Conservation (phyloP, 2,113 vertebrate genomes). For the Rhabdomys dilectus region DNA sequence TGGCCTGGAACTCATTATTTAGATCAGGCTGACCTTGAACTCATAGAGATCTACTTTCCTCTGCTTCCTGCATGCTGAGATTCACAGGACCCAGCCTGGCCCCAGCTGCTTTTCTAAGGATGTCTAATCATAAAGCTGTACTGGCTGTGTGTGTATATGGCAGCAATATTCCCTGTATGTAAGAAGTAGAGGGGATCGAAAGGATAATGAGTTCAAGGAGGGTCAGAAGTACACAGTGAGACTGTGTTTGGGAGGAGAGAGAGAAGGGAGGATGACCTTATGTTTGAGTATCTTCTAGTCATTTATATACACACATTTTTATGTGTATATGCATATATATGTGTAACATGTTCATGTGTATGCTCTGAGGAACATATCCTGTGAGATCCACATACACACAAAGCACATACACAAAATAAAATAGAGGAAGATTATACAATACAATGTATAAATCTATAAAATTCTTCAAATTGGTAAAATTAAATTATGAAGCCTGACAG, state of each 20-base stretch:
- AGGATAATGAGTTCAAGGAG: neutral
- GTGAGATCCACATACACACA: neutral
- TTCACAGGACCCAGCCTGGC: neutral
- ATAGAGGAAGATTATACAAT: neutral
- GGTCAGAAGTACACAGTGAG: neutral
- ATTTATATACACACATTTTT: neutral
- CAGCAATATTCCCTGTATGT: neutral
- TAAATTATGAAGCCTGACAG: neutral
- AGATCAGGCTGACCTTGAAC: neutral
- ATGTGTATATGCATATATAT: neutral
- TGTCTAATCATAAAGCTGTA: neutral
- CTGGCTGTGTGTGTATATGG: neutral
- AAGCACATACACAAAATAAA: neutral
- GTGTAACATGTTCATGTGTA: neutral
- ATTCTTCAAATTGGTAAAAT: neutral
- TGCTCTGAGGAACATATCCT: neutral
- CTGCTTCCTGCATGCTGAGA: neutral
- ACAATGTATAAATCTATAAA: neutral
- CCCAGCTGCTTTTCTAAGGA: conserved; percentile 12
- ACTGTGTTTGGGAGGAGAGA: neutral
- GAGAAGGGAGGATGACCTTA: neutral
- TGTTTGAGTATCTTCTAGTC: conserved; percentile 5
- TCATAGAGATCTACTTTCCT: neutral
- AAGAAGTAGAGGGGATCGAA: neutral
- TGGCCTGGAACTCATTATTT: neutral